Conservation (phyloP, 2,797 vertebrate species). For the Fistularia commersonii region DNA sequence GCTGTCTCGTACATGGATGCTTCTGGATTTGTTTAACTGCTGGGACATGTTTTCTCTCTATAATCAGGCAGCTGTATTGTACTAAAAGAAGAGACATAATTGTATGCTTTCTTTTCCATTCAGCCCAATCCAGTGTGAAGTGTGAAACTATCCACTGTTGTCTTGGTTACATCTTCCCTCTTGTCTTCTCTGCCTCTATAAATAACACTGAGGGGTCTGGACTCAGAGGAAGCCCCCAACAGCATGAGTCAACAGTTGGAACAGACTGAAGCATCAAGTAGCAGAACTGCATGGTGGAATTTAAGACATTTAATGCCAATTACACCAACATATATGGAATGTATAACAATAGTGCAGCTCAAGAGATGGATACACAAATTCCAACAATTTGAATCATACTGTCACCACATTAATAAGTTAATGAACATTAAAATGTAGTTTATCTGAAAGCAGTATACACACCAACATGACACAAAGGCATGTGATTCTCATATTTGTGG, state of each 20-base stretch:
- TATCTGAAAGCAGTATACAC: conserved; percentile 22
- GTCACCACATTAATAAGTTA: conserved; percentile 19
- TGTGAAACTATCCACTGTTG: conserved; percentile 71
- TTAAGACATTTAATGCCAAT: conserved; percentile 1
- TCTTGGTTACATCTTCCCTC: conserved; percentile 75
- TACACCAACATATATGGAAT: neutral
- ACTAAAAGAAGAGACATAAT: conserved; percentile 57
- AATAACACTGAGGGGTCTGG: conserved; percentile 66
- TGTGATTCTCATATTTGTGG: conserved; percentile 44
- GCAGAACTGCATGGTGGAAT: conserved; percentile 40
- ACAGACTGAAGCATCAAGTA: conserved; percentile 45
- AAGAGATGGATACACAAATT: neutral
- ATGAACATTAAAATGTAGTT: conserved; percentile 11
- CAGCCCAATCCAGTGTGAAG: conserved; percentile 51
- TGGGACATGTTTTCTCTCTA: conserved; percentile 39
- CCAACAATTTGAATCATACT: neutral
- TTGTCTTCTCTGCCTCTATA: conserved; percentile 68
- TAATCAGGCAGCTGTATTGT: conserved; percentile 67
- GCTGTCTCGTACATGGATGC: neutral
- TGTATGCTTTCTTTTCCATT: conserved; percentile 66
- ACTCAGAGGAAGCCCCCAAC: conserved; percentile 63
- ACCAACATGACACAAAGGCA: conserved; percentile 29
- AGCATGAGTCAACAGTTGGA: conserved; percentile 70
- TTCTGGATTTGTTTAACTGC: conserved; percentile 34
- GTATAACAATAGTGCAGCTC: neutral